Evolutionary conservation across 1,140 invertebrate species (phyloP), one percentile per base, ranked within the genome.

Genomic region (Antheraea mylitta): DNA sequence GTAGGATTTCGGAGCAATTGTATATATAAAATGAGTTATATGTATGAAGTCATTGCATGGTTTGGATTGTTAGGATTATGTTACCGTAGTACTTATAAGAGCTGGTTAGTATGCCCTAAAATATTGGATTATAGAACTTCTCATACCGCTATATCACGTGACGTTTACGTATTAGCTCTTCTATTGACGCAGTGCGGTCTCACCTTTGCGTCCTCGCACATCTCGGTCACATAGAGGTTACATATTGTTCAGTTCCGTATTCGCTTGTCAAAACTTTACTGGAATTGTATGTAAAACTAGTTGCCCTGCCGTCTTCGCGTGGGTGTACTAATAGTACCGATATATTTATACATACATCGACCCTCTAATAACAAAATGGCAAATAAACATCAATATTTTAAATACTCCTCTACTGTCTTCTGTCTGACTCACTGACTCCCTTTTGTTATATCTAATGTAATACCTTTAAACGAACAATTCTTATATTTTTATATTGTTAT

Each of bases 141-240:
- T 53, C 5, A 53, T 6, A 16, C 13, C 45, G 45, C 13, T 13
- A 53, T 6, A n/a, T 53, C 16, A 53, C 16, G 45, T 16, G 45
- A 6, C 45, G 45, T 53, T 53, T 53, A 53, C 13, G 16, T 53
- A 53, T 2, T 53, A 53, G 38, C 11, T 42, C 38, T 42, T 42
- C 19, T 71, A 64, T 66, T 68, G 60, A 65, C 66, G 73, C 70
- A 70, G 72, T 73, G 78, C 81, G 87, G 89, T 89, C 88, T 88
- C 88, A 16, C 86, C 89, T 89, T 86, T 75, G 62, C 79, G 86
- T 87, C 84, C 83, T 76, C 80, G 80, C 77, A 74, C 84, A 83
- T 85, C 83, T 83, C 86, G 85, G 83, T 81, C 86, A 78, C 85
- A 87, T 88, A 90, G 82, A 89, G 86, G 87, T 87, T 85, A 65